Base-by-base conservation (phyloP, 2,797 vertebrate species). In the Xiphorhynchus erythropygius region DNA sequence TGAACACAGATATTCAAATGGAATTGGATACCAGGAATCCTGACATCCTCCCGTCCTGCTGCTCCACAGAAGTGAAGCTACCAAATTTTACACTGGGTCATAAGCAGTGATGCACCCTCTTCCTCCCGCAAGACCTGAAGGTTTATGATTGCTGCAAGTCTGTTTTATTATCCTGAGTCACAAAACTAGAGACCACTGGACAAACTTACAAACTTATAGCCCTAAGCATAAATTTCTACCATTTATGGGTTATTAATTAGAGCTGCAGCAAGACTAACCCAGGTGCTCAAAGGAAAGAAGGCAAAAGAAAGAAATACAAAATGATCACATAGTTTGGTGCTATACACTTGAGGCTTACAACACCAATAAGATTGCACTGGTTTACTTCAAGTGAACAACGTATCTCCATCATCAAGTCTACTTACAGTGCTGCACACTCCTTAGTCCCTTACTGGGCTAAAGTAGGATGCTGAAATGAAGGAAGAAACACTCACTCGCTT, bases 401-500 rank as follows among this genome's bases (percentile, higher is more conserved):
- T 1, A 67, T 9, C 5, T 33, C 13, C 23, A 52, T 8, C 11
- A 1, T n/a, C 46, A 60, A 42, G 55, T 19, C 18, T 44, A 24
- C 65, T 59, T 21, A 57, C 14, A 57, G 27, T 24, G 50, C 65
- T 78, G 50, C 7, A 49, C 0, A 3, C 16, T 35, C 62, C 56
- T 49, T 10, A 46, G 44, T 24, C 13, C 32, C 2, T 1, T 30
- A 41, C 0, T 64, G 47, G 14, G 33, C 25, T 83, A 32, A 50
- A 7, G 3, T 0, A 70, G 33, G 56, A 49, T 21, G 27, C 13
- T 21, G 53, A 87, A 65, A 85, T 3, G 12, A 76, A 70, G 35
- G 18, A 85, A 84, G 60, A 85, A 75, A 91, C 11, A 18, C 60
- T 92, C 52, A 39, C 37, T 74, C 32, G 42, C 16, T 74, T 74